Evolutionary conservation across 35 echinoderm and acorn worm species (phyloP).

Genomic region (Antedon bifida): DNA sequence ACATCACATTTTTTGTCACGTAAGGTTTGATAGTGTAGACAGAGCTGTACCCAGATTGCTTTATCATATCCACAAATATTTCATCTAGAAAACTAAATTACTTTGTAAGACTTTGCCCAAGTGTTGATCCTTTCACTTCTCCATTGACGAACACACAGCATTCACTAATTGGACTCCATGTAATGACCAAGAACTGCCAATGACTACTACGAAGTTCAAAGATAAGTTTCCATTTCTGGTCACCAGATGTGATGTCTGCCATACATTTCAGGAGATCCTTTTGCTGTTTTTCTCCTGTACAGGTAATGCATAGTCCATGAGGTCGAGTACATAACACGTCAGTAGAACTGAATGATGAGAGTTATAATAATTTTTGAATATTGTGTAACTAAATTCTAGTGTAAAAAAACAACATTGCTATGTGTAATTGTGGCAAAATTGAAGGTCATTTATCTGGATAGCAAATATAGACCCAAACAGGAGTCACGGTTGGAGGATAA

Average conservation of each 20-base stretch:
- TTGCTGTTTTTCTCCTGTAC: neutral
- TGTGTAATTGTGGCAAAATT: too few species aligned
- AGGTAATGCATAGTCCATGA: neutral
- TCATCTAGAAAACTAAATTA: neutral
- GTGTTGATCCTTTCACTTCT: neutral
- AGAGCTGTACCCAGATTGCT: too few species aligned
- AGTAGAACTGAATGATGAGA: neutral
- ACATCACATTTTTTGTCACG: too few species aligned
- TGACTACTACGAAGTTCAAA: neutral
- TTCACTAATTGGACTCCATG: conserved; percentile 9
- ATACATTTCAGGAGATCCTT: neutral
- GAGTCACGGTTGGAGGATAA: too few species aligned
- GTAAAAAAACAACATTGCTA: too few species aligned
- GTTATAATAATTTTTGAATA: too few species aligned
- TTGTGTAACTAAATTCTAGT: too few species aligned
- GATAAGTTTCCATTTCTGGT: too few species aligned
- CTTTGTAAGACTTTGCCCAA: neutral
- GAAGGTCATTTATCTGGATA: too few species aligned
- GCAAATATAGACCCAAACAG: too few species aligned
- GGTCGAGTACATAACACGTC: neutral
- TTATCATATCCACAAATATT: neutral
- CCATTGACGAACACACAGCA: neutral
- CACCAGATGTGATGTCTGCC: neutral
- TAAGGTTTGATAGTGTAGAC: too few species aligned
- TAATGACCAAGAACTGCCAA: neutral